Evolutionary conservation across 2,888 invertebrate species (phyloP).

Genomic region (Apeira syringaria): DNA sequence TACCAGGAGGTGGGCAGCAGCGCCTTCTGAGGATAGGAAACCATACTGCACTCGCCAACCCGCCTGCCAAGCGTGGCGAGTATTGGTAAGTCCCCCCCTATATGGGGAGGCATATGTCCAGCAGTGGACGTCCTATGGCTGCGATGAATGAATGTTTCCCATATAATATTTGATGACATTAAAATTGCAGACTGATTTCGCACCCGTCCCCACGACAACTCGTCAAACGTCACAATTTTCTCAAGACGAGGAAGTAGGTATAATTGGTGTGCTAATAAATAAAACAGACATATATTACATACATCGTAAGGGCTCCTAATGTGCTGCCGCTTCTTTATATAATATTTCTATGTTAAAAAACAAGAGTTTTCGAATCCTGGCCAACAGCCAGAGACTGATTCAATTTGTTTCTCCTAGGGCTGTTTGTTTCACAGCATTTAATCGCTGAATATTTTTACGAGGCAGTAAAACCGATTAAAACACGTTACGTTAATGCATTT

Average conservation of each 20-base stretch:
- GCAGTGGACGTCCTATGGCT: no score
- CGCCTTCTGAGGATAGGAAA: no score
- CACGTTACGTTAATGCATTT: conserved; percentile 50
- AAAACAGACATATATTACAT: not conserved
- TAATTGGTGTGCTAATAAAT: not conserved
- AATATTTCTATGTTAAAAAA: conserved; percentile 22
- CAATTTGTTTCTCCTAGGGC: conserved; percentile 54
- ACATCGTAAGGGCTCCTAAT: conserved; percentile 6
- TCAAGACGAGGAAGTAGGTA: not conserved
- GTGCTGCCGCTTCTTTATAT: conserved; percentile 9
- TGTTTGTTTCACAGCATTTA: conserved; percentile 43
- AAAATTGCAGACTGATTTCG: no score
- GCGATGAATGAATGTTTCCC: no score
- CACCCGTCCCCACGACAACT: no score
- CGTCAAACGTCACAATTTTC: no score
- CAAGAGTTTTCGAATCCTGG: conserved; percentile 41
- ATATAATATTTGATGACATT: no score
- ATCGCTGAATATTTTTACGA: conserved; percentile 50
- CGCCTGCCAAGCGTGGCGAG: no score
- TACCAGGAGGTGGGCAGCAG: no score
- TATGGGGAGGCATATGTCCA: no score
- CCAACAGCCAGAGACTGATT: conserved; percentile 58
- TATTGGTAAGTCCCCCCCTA: no score
- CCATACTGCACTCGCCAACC: no score
- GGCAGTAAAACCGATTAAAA: conserved; percentile 56